Conservation (phyloP, 2,888 invertebrate species). For the Melinopterus prodromus region DNA sequence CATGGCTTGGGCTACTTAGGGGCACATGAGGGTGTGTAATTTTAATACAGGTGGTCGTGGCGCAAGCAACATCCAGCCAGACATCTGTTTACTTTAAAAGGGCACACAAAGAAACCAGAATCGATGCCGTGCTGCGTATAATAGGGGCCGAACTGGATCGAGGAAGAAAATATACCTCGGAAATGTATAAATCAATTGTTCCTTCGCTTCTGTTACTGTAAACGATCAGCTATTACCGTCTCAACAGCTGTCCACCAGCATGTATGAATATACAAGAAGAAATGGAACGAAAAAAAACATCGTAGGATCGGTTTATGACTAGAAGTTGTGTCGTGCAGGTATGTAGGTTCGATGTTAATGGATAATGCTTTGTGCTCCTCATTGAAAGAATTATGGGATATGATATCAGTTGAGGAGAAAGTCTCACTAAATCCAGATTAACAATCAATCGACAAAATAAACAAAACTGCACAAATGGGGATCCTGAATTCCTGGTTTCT, state of each 20-base stretch:
- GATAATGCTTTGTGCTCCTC: no score
- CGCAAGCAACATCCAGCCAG: background rate
- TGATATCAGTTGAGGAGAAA: no score
- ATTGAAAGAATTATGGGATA: no score
- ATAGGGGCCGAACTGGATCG: background rate
- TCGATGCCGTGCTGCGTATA: background rate
- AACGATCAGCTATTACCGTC: background rate
- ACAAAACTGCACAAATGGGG: no score
- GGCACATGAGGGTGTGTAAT: background rate
- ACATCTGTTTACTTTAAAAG: slow-evolving; percentile 4
- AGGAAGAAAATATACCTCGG: background rate
- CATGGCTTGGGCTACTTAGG: background rate
- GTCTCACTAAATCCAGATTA: no score
- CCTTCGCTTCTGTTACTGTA: background rate
- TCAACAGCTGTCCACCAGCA: slow-evolving; percentile 4
- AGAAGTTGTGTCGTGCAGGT: no score
- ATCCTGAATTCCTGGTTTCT: no score
- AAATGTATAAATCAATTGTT: background rate
- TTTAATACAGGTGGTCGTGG: slow-evolving; percentile 4
- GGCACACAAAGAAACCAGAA: background rate
- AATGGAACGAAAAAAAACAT: background rate
- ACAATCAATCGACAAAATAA: no score
- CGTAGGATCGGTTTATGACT: no score
- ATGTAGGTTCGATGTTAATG: no score
- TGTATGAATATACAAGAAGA: background rate